Conservation (phyloP, 2,113 vertebrate genomes). For the Thinocorus orbignyianus region DNA sequence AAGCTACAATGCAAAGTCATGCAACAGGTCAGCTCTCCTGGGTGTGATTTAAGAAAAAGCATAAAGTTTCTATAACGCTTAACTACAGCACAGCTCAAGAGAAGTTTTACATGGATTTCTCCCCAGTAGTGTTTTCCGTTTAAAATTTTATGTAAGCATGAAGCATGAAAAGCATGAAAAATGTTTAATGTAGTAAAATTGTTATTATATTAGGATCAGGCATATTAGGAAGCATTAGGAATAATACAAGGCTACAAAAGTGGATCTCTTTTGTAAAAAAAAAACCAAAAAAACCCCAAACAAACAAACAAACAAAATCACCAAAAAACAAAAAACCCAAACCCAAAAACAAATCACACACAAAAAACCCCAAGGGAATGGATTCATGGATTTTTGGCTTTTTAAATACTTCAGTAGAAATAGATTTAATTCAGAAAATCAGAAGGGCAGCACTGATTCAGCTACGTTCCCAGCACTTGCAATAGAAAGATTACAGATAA, state of each 20-base stretch:
- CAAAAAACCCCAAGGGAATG: neutral
- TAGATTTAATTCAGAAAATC: neutral
- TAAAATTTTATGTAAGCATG: slow-evolving; percentile 13
- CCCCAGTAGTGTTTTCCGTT: neutral
- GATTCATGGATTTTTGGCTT: neutral
- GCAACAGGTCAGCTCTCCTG: neutral
- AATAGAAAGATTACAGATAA: neutral
- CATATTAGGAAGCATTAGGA: neutral
- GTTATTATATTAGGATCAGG: neutral
- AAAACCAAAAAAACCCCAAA: neutral
- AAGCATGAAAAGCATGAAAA: slow-evolving; percentile 17
- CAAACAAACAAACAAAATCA: too few species aligned
- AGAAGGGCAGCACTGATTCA: neutral
- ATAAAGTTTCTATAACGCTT: neutral
- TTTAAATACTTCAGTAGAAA: neutral
- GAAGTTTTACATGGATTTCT: neutral
- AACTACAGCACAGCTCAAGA: neutral
- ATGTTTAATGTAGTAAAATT: neutral
- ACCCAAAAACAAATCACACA: too few species aligned
- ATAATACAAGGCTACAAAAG: neutral
- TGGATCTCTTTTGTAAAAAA: neutral
- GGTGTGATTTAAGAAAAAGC: neutral
- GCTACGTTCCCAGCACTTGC: neutral
- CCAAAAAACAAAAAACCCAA: too few species aligned
- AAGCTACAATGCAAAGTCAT: neutral